phyloP scores from a whole-genome alignment of 2,888 invertebrate genomes.

The Tachina lurida region DNA sequence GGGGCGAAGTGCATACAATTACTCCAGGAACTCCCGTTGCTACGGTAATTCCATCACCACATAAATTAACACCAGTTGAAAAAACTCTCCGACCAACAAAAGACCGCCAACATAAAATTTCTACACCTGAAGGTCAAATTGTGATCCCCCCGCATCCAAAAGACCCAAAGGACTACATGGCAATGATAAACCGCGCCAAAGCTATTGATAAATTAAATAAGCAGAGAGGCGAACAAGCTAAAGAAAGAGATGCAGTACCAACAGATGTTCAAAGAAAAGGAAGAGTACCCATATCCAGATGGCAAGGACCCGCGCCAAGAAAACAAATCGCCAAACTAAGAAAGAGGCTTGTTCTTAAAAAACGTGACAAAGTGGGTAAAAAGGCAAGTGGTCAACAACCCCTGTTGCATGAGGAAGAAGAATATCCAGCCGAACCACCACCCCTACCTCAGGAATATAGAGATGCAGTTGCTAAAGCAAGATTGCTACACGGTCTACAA shows the following conservation, averaged over 20 bases:
- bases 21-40: background rate
- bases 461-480: conserved; percentile 52
- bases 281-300: conserved; percentile 33
- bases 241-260: conserved; percentile 8
- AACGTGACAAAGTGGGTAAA: background rate
- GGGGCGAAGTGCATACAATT: conserved; percentile 27
- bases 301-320: conserved; percentile 37
- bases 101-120: background rate
- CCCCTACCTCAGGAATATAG: conserved; percentile 38
- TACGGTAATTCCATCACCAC: background rate
- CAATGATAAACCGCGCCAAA: conserved; percentile 52
- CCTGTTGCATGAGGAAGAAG: background rate
- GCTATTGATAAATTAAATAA: conserved; percentile 53
- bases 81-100: background rate
- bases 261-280: conserved; percentile 6
- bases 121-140: conserved; percentile 16
- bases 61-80: background rate
- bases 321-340: conserved; percentile 9
- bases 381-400: background rate
- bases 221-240: conserved; percentile 25
- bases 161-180: conserved; percentile 51
- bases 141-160: conserved; percentile 48
- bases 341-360: conserved; percentile 43
- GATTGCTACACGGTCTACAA: conserved; percentile 45
- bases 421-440: conserved; percentile 27